Conservation (phyloP, 2,797 vertebrate genomes). For the Rachycentron canadum region DNA sequence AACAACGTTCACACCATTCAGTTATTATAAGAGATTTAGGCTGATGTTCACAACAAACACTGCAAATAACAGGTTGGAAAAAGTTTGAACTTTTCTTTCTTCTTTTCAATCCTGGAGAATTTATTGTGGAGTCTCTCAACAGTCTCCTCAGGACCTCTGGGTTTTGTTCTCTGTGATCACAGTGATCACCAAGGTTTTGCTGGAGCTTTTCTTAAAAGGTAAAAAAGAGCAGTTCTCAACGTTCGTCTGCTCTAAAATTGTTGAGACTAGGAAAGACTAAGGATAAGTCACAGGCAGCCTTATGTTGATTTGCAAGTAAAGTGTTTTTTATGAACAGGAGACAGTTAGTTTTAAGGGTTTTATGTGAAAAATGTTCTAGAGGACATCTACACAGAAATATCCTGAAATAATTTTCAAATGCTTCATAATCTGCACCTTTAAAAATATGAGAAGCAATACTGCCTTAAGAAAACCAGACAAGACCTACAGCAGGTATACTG, state of each 20-base stretch:
- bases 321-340: neutral
- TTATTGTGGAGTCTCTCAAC: neutral
- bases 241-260: neutral
- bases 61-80: conserved; percentile 13
- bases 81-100: conserved; percentile 21
- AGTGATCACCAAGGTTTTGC: conserved; percentile 16
- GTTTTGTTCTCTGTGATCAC: conserved; percentile 23
- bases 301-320: neutral
- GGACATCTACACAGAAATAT: neutral
- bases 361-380: neutral
- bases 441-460: neutral
- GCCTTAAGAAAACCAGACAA: neutral
- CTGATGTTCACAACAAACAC: conserved; percentile 29
- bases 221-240: neutral
- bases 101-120: conserved; percentile 13
- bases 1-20: conserved; percentile 16
- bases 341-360: too few species aligned
- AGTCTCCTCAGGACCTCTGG: conserved; percentile 10
- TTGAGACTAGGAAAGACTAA: conserved; percentile 9
- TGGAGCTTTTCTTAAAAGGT: conserved; percentile 8
- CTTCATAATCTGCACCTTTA: neutral
- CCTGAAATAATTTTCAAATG: neutral
- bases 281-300: neutral
- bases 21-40: conserved; percentile 47
- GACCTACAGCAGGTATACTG: neutral